Conservation (phyloP, 2,113 vertebrate species). For the Antechinus stuartii region DNA sequence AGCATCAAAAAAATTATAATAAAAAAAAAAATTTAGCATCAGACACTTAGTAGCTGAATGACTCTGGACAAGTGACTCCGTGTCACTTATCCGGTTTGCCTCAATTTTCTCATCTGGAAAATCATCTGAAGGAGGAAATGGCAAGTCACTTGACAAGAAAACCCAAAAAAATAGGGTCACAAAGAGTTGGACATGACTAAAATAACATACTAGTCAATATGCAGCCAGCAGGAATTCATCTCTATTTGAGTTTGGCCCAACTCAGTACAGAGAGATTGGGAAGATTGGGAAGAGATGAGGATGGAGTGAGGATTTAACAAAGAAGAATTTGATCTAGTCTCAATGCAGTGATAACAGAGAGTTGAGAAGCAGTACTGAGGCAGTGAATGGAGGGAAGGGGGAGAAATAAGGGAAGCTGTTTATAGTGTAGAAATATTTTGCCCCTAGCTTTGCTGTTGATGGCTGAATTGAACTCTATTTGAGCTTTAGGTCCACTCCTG, state of each 20-base stretch:
- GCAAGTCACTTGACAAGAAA: not conserved
- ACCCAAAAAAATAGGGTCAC: not conserved
- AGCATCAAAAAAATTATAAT: too few relatives aligned
- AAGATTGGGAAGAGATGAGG: not conserved
- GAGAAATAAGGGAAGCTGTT: not conserved
- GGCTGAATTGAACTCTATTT: not conserved
- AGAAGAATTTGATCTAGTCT: too few relatives aligned
- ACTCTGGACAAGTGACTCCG: not conserved
- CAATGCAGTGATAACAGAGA: too few relatives aligned
- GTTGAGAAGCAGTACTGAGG: not conserved
- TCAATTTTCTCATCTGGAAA: not conserved
- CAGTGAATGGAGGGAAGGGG: not conserved
- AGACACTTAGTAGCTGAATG: not conserved
- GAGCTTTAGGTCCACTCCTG: not conserved
- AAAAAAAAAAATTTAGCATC: not conserved
- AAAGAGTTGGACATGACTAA: not conserved
- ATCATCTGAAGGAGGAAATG: not conserved
- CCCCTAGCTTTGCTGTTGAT: not conserved
- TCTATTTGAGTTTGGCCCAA: not conserved
- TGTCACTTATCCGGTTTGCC: not conserved
- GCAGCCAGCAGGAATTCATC: not conserved
- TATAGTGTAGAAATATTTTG: not conserved
- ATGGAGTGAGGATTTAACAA: not conserved
- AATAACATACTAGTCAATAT: not conserved
- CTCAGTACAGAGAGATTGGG: not conserved